A percentile compares a stretch with the other conserved stretches of the same genome.
Evolutionary conservation across 2,113 vertebrate genomes (phyloP).

Genomic region (Lepisosteus osseus): DNA sequence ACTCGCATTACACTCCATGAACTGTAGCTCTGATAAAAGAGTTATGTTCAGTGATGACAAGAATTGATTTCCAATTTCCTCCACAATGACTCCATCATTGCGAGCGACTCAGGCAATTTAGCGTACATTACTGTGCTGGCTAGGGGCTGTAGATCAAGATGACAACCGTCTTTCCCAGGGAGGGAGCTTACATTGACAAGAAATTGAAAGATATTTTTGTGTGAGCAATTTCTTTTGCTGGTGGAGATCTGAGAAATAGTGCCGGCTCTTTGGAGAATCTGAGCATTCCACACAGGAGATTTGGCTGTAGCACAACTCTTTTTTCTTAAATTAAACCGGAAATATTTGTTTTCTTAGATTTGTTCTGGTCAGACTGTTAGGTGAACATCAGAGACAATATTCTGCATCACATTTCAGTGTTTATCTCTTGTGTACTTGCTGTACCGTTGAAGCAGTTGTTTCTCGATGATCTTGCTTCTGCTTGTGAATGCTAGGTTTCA

Average conservation of each 20-base stretch:
- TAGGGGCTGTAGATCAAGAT: constrained; percentile 77
- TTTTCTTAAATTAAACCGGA: no score
- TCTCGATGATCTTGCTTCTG: no score
- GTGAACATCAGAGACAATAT: no score
- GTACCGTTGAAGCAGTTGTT: no score
- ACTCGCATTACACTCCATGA: constrained; percentile 49
- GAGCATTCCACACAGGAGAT: constrained; percentile 11
- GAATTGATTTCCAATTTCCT: constrained; percentile 97
- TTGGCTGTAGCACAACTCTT: not conserved
- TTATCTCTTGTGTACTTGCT: no score
- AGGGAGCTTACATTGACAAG: constrained; percentile 67
- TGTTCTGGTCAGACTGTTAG: no score
- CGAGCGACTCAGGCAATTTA: constrained; percentile 84
- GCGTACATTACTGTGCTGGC: constrained; percentile 71
- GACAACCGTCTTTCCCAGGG: constrained; percentile 73
- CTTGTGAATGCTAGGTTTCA: no score
- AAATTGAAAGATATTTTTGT: constrained; percentile 50
- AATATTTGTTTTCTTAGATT: no score
- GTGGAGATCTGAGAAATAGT: constrained; percentile 33
- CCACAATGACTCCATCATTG: constrained; percentile 85
- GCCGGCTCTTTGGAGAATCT: constrained; percentile 24
- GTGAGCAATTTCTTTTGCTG: constrained; percentile 37
- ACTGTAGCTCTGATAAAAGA: constrained; percentile 70
- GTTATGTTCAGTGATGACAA: constrained; percentile 82
- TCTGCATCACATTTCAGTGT: no score